Percentiles rank a stretch among this genome's conserved stretches.
Evolutionary conservation across 2,113 vertebrate species (phyloP).

Genomic region (Prietella phreatophila): DNA sequence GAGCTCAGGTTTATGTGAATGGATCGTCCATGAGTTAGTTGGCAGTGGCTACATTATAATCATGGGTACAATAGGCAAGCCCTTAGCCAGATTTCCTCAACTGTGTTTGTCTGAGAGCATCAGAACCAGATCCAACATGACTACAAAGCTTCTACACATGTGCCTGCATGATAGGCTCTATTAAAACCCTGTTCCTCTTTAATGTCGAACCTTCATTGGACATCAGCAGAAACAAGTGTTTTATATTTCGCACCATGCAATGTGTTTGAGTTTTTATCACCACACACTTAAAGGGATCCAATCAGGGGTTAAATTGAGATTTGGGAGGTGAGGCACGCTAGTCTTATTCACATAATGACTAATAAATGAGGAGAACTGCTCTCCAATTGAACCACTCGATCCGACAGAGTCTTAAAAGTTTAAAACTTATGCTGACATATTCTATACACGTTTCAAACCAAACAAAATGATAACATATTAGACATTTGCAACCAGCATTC

Average conservation of each 20-base stretch:
- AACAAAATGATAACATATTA: not conserved
- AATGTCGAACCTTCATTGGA: constrained; percentile 34
- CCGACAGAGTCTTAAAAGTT: not conserved
- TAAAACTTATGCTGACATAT: not conserved
- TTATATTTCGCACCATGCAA: constrained; percentile 12
- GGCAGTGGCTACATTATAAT: not conserved
- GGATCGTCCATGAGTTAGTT: not conserved
- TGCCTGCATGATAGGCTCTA: constrained; percentile 14
- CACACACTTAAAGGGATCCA: not conserved
- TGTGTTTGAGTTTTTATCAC: constrained; percentile 27
- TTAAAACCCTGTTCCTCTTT: constrained; percentile 37
- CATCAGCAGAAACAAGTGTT: constrained; percentile 25
- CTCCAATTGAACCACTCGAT: not conserved
- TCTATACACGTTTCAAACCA: not conserved
- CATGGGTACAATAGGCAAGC: not conserved
- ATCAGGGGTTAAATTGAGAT: not conserved
- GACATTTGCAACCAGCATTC: not conserved
- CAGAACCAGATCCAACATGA: constrained; percentile 19
- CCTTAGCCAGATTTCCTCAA: not conserved
- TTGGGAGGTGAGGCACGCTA: not conserved
- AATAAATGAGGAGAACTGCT: not conserved
- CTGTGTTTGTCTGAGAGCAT: not conserved
- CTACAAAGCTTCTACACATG: constrained; percentile 15
- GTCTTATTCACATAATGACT: not conserved
- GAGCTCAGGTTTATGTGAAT: constrained; percentile 8